Conservation (phyloP, 2,888 invertebrate genomes). For the Drosophila parthenogenetica region DNA sequence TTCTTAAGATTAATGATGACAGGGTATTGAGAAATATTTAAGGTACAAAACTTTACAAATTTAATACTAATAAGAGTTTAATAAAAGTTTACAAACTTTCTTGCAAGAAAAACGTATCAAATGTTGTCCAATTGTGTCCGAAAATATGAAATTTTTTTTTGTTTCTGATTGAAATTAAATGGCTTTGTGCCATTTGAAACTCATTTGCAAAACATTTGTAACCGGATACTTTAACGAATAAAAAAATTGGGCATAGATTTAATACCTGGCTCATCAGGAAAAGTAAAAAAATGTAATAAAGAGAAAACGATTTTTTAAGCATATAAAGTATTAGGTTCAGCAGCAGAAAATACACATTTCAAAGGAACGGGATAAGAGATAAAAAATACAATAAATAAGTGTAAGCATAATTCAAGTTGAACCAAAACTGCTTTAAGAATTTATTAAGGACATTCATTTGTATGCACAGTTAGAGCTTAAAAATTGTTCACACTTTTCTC, state of each 20-base stretch:
- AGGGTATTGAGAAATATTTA: background rate
- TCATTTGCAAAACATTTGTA: slow-evolving; percentile 1
- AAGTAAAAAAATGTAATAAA: background rate
- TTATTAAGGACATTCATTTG: slow-evolving; percentile 29
- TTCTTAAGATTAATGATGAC: slow-evolving; percentile 35
- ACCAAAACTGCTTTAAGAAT: slow-evolving; percentile 4
- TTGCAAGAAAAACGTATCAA: background rate
- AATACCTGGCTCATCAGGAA: background rate
- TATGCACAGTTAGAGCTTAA: slow-evolving; percentile 4
- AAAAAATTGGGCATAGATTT: background rate
- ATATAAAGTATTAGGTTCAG: background rate
- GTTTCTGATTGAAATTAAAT: background rate
- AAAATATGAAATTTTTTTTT: background rate
- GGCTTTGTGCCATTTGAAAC: background rate
- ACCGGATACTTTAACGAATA: background rate
- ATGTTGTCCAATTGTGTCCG: background rate
- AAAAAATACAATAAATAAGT: background rate
- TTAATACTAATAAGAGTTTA: slow-evolving; percentile 4
- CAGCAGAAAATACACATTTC: no score
- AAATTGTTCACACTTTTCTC: slow-evolving; percentile 30
- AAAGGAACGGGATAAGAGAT: no score
- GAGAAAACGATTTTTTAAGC: background rate
- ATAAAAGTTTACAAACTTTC: no score
- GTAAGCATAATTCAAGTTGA: background rate
- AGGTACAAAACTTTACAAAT: background rate